These are phyloP conservation scores for Thinocorus orbignyianus DNA, from an alignment of 2,113 vertebrate genomes.

Conservation along the genomic window DNA sequence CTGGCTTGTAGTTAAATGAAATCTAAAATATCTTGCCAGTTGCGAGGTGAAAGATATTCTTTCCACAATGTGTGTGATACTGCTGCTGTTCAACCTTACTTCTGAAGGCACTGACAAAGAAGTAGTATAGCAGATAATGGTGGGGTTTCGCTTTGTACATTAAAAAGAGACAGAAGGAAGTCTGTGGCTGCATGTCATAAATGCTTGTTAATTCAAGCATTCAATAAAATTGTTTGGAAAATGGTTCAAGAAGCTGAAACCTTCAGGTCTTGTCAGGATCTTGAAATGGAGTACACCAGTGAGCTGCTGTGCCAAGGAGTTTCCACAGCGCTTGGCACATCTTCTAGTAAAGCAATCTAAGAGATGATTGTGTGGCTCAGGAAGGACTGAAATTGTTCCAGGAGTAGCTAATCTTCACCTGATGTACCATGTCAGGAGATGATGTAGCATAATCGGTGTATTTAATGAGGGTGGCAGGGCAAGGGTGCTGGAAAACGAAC, in stretches of 20 bases:
- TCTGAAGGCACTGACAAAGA: background rate
- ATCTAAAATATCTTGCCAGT: background rate
- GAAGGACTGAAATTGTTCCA: background rate
- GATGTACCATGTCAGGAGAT: background rate
- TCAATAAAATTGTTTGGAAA: background rate
- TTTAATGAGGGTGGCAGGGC: background rate
- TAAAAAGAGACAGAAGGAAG: background rate
- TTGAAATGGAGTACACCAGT: background rate
- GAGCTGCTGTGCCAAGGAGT: background rate
- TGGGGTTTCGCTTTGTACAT: background rate
- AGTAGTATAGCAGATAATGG: background rate
- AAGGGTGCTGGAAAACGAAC: background rate
- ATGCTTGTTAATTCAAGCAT: background rate
- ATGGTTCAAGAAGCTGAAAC: background rate
- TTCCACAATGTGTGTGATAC: background rate
- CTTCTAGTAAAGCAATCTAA: background rate
- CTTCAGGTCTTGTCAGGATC: background rate
- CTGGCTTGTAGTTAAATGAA: background rate
- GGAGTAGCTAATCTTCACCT: background rate
- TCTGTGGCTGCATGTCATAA: background rate
- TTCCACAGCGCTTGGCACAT: background rate
- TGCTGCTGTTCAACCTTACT: background rate
- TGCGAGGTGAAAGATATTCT: background rate
- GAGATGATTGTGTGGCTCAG: background rate
- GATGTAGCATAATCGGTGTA: rapidly evolving